Conservation (phyloP, 2,113 vertebrate species). For the Lethenteron camtschaticum region DNA sequence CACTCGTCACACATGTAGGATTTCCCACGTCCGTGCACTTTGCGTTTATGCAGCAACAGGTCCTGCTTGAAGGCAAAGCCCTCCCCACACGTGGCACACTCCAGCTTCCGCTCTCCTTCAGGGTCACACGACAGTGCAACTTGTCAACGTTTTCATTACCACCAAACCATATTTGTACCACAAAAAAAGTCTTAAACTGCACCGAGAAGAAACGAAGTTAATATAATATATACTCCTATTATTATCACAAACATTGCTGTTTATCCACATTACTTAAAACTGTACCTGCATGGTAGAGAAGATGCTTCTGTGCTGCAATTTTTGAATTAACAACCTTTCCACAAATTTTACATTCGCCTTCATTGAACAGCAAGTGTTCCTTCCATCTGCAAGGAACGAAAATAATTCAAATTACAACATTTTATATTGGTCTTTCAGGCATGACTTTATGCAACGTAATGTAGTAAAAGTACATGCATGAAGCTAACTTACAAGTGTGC, state of each 20-base stretch:
- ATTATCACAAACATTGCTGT: too few relatives aligned
- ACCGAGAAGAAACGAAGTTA: too few relatives aligned
- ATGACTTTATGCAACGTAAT: too few relatives aligned
- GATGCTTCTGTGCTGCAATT: background rate
- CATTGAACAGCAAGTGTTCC: conserved; percentile 5
- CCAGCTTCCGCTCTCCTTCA: conserved; percentile 3
- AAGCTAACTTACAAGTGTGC: background rate
- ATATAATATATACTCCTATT: too few relatives aligned
- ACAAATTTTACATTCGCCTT: conserved; percentile 3
- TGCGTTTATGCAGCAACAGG: background rate
- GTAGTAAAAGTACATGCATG: too few relatives aligned
- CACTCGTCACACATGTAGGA: conserved; percentile 6
- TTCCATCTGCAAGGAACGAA: background rate
- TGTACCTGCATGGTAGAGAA: conserved; percentile 1
- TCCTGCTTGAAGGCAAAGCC: conserved; percentile 5
- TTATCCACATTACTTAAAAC: too few relatives aligned
- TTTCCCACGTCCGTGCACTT: background rate
- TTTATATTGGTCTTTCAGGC: too few relatives aligned
- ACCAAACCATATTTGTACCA: too few relatives aligned
- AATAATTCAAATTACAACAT: too few relatives aligned
- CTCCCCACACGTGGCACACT: conserved; percentile 4
- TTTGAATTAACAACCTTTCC: conserved; percentile 4
- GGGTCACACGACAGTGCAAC: background rate
- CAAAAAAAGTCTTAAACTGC: too few relatives aligned
- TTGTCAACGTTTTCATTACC: too few relatives aligned